Evolutionary conservation across 2,888 invertebrate species (phyloP).

Genomic region (Epirrhoe alternata): DNA sequence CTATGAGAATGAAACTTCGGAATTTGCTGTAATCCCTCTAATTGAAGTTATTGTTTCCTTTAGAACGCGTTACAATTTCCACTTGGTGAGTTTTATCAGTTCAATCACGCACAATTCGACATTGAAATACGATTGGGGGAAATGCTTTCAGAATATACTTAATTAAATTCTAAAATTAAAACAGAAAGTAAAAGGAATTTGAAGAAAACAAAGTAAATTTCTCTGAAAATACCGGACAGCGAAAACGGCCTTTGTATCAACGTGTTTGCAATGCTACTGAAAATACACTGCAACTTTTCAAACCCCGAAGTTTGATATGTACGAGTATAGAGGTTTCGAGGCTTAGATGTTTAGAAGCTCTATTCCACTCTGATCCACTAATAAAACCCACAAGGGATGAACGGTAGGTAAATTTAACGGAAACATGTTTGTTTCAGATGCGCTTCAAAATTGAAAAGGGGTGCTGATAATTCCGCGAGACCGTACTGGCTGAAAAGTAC

Average conservation of each 20-base stretch:
- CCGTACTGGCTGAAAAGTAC: constrained; percentile 47
- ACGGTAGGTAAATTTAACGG: background rate
- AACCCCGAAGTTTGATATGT: too few species aligned
- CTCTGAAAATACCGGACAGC: constrained; percentile 1
- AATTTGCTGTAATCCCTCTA: constrained; percentile 56
- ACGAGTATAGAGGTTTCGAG: too few species aligned
- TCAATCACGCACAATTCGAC: constrained; percentile 63
- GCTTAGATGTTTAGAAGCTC: background rate
- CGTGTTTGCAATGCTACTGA: background rate
- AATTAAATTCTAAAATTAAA: constrained; percentile 41
- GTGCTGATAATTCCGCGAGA: constrained; percentile 43
- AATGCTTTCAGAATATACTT: constrained; percentile 50
- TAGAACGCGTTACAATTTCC: constrained; percentile 47
- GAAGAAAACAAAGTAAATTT: constrained; percentile 9
- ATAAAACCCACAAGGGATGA: too few species aligned
- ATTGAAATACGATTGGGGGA: constrained; percentile 57
- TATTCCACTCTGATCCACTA: too few species aligned
- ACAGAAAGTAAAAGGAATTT: constrained; percentile 5
- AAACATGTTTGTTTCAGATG: constrained; percentile 65
- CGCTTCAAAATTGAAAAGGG: constrained; percentile 41
- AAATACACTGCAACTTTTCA: too few species aligned
- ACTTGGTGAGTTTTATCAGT: constrained; percentile 52
- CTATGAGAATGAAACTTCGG: constrained; percentile 41
- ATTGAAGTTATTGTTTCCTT: constrained; percentile 67
- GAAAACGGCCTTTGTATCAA: constrained; percentile 2